These are phyloP conservation scores for Rhincodon typus DNA, from an alignment of 2,797 vertebrate genomes.

Conservation along the genomic window DNA sequence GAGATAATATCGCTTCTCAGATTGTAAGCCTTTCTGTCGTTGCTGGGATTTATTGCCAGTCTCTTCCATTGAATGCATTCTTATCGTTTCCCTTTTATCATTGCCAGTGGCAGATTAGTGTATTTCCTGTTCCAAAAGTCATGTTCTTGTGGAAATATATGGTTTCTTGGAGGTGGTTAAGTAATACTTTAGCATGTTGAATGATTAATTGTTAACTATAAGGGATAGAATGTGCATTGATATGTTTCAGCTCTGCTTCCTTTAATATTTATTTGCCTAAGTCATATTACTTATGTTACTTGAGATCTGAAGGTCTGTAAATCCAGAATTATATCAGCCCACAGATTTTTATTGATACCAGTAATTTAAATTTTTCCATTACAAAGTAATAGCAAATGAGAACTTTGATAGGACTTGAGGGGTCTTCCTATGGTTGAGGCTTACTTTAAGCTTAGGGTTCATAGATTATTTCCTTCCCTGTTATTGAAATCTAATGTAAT, in stretches of 20 bases:
- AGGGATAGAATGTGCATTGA: neutral
- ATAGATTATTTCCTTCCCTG: neutral
- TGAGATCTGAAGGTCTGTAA: neutral
- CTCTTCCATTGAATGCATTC: neutral
- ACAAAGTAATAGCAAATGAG: neutral
- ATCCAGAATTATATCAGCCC: neutral
- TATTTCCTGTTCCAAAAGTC: neutral
- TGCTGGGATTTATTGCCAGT: neutral
- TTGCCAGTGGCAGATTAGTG: neutral
- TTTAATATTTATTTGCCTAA: neutral
- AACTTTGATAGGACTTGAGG: neutral
- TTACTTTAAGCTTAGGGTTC: neutral
- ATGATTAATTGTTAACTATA: neutral
- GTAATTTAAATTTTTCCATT: neutral
- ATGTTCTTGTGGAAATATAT: conserved; percentile 22
- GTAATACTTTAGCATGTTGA: neutral
- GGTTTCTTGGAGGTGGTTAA: neutral
- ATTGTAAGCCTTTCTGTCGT: neutral
- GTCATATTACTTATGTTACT: neutral
- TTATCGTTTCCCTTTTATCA: neutral
- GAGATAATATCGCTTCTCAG: neutral
- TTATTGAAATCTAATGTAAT: neutral
- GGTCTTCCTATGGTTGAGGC: neutral
- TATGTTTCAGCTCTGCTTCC: neutral
- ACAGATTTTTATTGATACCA: neutral